Base-by-base conservation (phyloP, 2,113 vertebrate genomes). In the Condylura cristata region DNA sequence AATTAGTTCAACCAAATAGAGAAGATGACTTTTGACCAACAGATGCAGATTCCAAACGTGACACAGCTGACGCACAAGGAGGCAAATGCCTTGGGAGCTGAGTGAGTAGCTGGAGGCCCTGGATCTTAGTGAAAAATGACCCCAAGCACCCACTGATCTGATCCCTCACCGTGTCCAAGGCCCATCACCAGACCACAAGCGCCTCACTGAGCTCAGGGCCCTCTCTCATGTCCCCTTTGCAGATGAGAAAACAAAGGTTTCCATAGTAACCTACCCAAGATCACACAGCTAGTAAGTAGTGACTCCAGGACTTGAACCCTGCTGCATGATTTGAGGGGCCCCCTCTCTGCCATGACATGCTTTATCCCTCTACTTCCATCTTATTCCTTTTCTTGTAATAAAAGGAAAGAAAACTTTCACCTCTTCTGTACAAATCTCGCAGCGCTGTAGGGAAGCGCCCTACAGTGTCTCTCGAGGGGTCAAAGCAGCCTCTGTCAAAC, bases 1-100 rank as follows among this genome's bases (percentile, higher is more conserved):
- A 95, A 97, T 97, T 93, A 97, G 84, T 96, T 66, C 87, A 44
- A 89, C 94, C 97, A 91, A 81, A 95, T 9, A 18, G 71, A 86
- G 94, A 74, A 1, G 30, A 72, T 44, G 96, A 41, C 96, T 95
- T 96, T 92, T 46, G 89, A 94, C 84, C 95, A 85, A 95, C 96
- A 51, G 90, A 97, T 86, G 89, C 60, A 39, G 80, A 98, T 97
- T 96, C 96, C 90, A 96, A 96, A 91, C 5, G 53, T 0, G 48
- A 95, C 56, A 37, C 3, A 22, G 56, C 51, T 16, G 95, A 79
- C 13, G 28, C n/a, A 22, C 46, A 68, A 16, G 3, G 37, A 78
- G 93, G 46, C 16, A 24, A 72, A 65, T 4, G 68, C 60, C 30
- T 41, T 0, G 4, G 44, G 44, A n/a, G 37, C 72, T 2, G 24